A percentile compares a stretch with the other conserved stretches of the same genome.
These are phyloP conservation scores for Podocnemis expansa DNA, from an alignment of 2,113 vertebrate species.

Conservation along the genomic window DNA sequence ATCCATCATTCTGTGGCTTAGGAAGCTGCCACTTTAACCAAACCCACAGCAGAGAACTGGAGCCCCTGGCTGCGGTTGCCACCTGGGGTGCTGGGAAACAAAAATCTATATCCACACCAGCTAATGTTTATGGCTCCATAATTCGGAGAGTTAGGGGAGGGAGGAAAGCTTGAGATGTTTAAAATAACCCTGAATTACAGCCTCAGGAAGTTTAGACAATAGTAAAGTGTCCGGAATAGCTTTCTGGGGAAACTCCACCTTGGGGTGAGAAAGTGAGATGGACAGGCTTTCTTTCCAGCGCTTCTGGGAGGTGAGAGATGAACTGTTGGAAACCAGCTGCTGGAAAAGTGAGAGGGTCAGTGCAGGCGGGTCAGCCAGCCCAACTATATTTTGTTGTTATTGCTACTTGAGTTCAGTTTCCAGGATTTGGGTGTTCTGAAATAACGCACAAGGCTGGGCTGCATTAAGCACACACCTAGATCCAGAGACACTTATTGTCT, in stretches of 20 bases:
- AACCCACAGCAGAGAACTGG: not conserved
- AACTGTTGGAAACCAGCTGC: not conserved
- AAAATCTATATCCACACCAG: not conserved
- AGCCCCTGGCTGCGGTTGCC: not conserved
- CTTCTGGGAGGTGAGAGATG: not conserved
- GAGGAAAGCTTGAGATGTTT: not conserved
- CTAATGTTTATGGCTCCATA: not conserved
- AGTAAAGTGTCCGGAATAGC: fast-evolving
- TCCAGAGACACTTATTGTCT: not conserved
- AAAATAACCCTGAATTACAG: not conserved
- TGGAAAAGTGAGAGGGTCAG: not conserved
- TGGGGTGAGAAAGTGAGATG: not conserved
- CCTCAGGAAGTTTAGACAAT: not conserved
- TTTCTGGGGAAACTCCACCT: constrained; percentile 12
- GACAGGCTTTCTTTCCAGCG: not conserved
- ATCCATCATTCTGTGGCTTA: not conserved
- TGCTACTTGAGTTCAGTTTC: not conserved
- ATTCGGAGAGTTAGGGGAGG: not conserved
- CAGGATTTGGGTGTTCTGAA: constrained; percentile 1
- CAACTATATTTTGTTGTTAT: not conserved
- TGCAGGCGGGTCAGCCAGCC: not conserved
- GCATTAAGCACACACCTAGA: constrained; percentile 5
- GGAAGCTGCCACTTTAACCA: not conserved
- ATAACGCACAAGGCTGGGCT: not conserved
- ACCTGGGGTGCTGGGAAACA: not conserved